Evolutionary conservation across 2,888 invertebrate species (phyloP).

Genomic region (Orthosia gracilis): DNA sequence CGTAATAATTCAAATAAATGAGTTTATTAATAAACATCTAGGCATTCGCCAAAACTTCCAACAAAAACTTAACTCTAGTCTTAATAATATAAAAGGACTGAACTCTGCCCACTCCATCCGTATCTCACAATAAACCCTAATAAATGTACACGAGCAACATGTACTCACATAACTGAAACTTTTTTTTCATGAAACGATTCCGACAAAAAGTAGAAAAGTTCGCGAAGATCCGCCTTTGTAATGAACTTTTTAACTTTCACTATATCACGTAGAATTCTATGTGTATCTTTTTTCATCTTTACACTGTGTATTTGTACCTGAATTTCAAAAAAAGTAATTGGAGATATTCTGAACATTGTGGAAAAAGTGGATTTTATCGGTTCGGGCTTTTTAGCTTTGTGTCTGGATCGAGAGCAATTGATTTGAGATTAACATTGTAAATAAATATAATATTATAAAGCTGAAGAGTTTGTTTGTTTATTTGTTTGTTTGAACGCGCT

Average conservation of each 20-base stretch:
- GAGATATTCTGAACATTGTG: slow-evolving; percentile 10
- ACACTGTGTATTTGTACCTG: slow-evolving; percentile 25
- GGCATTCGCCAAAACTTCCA: not conserved
- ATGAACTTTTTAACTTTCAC: slow-evolving; percentile 65
- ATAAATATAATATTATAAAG: too few relatives aligned
- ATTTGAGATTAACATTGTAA: not conserved
- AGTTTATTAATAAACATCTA: not conserved
- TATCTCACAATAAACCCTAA: slow-evolving; percentile 14
- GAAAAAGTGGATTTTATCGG: slow-evolving; percentile 15
- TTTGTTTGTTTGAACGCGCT: too few relatives aligned
- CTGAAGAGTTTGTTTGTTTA: too few relatives aligned
- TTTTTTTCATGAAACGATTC: slow-evolving; percentile 52
- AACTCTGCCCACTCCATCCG: not conserved
- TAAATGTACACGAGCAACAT: slow-evolving; percentile 36
- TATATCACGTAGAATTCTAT: slow-evolving; percentile 50
- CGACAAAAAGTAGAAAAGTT: slow-evolving; percentile 56
- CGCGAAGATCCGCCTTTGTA: slow-evolving; percentile 48
- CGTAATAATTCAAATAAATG: not conserved
- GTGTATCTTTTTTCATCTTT: slow-evolving; percentile 35
- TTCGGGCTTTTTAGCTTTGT: slow-evolving; percentile 5
- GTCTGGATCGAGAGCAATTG: slow-evolving; percentile 2
- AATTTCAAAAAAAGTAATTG: slow-evolving; percentile 33
- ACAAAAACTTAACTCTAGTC: not conserved
- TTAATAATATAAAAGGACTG: slow-evolving; percentile 8
- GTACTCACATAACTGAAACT: slow-evolving; percentile 50